Conservation (phyloP, 2,888 invertebrate genomes). For the Caradrina clavipalpis region DNA sequence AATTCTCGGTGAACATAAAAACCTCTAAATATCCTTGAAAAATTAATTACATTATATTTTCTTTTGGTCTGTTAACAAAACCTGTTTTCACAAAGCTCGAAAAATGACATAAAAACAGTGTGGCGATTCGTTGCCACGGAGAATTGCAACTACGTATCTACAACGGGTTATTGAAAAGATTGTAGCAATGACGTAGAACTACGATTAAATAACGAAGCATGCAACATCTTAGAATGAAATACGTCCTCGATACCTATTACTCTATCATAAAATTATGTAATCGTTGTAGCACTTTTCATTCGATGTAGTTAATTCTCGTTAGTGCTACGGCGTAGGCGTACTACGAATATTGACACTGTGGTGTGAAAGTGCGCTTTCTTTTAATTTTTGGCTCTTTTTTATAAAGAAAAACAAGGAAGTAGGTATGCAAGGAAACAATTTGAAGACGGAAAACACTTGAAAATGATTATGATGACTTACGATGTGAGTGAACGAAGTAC, state of each 20-base stretch:
- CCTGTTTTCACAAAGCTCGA: slow-evolving; percentile 2
- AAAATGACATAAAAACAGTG: slow-evolving; percentile 2
- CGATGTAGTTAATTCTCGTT: background rate
- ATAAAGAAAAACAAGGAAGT: background rate
- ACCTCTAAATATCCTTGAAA: slow-evolving; percentile 2
- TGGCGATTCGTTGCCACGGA: slow-evolving; percentile 14
- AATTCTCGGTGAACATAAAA: background rate
- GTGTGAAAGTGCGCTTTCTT: background rate
- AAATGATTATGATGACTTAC: too few relatives aligned
- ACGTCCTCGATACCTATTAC: background rate
- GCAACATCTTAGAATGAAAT: background rate
- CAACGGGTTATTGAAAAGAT: slow-evolving; percentile 18
- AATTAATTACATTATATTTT: slow-evolving; percentile 2
- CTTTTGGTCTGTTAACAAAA: slow-evolving; percentile 5
- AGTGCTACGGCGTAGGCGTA: slow-evolving; percentile 36
- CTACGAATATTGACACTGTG: slow-evolving; percentile 13
- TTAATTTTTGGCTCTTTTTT: background rate
- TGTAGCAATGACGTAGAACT: slow-evolving; percentile 5
- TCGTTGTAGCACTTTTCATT: background rate
- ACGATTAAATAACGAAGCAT: background rate
- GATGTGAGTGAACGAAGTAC: too few relatives aligned
- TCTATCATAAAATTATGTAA: background rate
- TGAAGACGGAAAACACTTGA: background rate
- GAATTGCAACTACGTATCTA: background rate
- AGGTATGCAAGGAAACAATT: background rate